phyloP scores from a whole-genome alignment of 2,888 invertebrate species.

The Eristalinus sepulchralis region DNA sequence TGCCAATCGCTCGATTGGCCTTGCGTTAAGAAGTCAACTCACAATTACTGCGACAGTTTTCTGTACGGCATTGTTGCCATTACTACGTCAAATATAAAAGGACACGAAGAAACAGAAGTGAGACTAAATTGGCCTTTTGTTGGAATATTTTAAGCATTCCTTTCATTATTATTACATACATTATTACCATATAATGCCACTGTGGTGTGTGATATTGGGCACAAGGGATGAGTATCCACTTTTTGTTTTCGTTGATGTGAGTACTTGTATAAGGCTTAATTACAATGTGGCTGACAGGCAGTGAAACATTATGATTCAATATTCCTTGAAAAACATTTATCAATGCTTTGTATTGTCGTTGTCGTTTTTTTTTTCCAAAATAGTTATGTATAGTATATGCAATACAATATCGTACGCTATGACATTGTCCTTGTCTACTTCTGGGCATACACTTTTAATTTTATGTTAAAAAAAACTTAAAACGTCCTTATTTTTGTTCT shows the following conservation, averaged over 20 bases:
- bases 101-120: not conserved
- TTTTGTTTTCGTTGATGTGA: not conserved
- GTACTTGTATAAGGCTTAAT: not conserved
- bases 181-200: slow-evolving; percentile 32
- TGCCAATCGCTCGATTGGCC: not conserved
- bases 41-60: not conserved
- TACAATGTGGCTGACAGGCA: not conserved
- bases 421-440: too few relatives aligned
- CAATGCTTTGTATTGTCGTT: too few relatives aligned
- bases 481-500: too few relatives aligned
- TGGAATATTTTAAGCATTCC: not conserved
- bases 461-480: too few relatives aligned
- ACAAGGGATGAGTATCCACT: not conserved
- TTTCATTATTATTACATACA: not conserved
- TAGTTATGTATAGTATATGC: too few relatives aligned
- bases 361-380: too few relatives aligned
- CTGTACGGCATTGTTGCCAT: not conserved
- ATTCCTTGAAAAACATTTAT: too few relatives aligned
- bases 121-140: slow-evolving; percentile 7
- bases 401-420: too few relatives aligned
- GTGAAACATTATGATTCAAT: not conserved
- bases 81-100: not conserved
- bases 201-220: not conserved
- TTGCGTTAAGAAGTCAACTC: not conserved
- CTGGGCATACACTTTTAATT: too few relatives aligned